These are phyloP conservation scores for Pelusios castaneus DNA, from an alignment of 2,113 vertebrate genomes.

Conservation along the genomic window DNA sequence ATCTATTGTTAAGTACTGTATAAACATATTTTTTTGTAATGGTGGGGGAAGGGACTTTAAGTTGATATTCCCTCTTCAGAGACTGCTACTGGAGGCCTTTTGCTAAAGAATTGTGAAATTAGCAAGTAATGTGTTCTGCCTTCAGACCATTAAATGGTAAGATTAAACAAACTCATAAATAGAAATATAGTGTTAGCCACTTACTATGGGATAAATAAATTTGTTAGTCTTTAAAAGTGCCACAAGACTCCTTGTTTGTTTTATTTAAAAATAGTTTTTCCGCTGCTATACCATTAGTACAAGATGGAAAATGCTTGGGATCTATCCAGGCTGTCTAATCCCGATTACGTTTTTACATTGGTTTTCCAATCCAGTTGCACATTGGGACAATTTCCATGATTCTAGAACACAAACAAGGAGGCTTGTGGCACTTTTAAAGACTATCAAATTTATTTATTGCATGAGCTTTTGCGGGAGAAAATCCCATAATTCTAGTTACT, in stretches of 20 bases:
- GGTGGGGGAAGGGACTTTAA: slow-evolving; percentile 9
- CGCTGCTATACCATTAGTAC: background rate
- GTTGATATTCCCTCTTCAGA: slow-evolving; percentile 33
- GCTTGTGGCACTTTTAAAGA: no score
- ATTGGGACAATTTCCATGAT: background rate
- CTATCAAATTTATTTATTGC: no score
- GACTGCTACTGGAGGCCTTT: slow-evolving; percentile 19
- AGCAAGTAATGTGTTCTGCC: background rate
- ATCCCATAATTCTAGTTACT: background rate
- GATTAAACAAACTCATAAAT: background rate
- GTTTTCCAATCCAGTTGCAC: background rate
- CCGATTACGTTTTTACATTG: background rate
- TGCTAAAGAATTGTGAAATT: slow-evolving; percentile 13
- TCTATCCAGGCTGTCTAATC: background rate
- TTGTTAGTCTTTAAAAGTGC: no score
- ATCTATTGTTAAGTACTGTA: background rate
- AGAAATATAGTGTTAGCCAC: background rate
- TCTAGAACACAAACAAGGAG: background rate
- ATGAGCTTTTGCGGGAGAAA: no score
- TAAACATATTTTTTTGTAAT: background rate
- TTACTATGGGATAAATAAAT: background rate
- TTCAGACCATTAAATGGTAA: background rate
- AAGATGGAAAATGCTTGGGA: background rate
- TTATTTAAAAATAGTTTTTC: background rate
- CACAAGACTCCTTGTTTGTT: no score